Evolutionary conservation across 2,113 vertebrate species (phyloP).

Genomic region (Petromus typicus): DNA sequence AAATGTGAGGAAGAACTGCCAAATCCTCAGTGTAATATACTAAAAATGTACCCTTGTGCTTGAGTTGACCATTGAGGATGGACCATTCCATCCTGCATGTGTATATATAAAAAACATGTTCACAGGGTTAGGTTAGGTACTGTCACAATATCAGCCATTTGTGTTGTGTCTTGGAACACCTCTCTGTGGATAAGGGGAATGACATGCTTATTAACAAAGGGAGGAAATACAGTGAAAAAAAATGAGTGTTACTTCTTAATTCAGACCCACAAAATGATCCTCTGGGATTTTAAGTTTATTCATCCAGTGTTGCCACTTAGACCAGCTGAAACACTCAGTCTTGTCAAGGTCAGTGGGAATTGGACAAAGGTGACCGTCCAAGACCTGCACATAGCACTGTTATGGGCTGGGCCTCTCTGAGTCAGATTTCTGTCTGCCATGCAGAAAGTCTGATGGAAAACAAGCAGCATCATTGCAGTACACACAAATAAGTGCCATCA

Average conservation of each 20-base stretch:
- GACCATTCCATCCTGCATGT: no score
- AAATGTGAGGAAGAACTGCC: background rate
- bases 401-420: background rate
- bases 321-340: background rate
- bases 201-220: background rate
- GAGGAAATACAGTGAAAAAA: background rate
- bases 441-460: background rate
- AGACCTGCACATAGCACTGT: background rate
- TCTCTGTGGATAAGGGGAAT: background rate
- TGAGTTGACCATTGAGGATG: background rate
- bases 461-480: background rate
- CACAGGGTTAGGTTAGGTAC: no score
- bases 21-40: background rate
- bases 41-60: background rate
- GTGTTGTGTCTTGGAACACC: background rate
- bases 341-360: background rate
- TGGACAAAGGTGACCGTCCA: accelerated
- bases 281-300: background rate
- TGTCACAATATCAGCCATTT: background rate
- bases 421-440: background rate
- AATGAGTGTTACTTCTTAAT: background rate
- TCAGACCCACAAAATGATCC: background rate
- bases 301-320: background rate
- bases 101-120: no score
- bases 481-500: background rate